Conservation (phyloP, 2,888 invertebrate species). For the Mesorhabditis sp. region DNA sequence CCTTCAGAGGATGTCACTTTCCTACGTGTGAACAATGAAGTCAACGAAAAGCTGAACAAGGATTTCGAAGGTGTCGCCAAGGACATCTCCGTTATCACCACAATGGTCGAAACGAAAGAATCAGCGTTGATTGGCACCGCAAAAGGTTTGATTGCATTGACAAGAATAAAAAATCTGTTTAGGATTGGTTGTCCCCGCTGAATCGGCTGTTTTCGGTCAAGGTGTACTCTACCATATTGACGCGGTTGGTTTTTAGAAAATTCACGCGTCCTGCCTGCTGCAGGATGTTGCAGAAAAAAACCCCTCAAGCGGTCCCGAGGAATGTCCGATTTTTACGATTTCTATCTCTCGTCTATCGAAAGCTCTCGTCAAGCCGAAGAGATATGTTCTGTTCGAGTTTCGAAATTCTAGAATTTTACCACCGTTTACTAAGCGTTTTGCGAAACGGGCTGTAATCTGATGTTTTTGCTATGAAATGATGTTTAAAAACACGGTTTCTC, state of each 20-base stretch:
- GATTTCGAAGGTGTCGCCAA: conserved; percentile 36
- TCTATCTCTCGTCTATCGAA: too few species aligned
- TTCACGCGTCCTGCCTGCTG: too few species aligned
- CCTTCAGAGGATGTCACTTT: conserved; percentile 47
- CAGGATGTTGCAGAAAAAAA: too few species aligned
- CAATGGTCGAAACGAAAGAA: conserved; percentile 44
- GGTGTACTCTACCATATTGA: conserved; percentile 46
- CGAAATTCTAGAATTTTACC: too few species aligned
- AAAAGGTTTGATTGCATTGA: background rate
- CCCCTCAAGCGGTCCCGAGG: background rate
- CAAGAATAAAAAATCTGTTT: background rate
- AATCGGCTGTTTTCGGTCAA: conserved; percentile 44
- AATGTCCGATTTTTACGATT: background rate
- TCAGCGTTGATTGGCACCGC: conserved; percentile 38
- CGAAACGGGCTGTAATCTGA: too few species aligned
- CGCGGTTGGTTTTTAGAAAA: conserved; percentile 18
- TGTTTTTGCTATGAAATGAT: too few species aligned
- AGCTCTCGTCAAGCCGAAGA: too few species aligned
- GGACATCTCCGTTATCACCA: conserved; percentile 42
- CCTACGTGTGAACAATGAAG: conserved; percentile 34
- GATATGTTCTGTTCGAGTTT: too few species aligned
- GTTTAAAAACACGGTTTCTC: too few species aligned
- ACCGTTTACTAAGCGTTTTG: too few species aligned
- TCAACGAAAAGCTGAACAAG: conserved; percentile 44
- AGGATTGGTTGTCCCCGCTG: conserved; percentile 46